A percentile compares a stretch with the other conserved stretches of the same genome.
These are phyloP conservation scores for Stenichneumon culpator DNA, from an alignment of 2,888 invertebrate species.

Conservation along the genomic window DNA sequence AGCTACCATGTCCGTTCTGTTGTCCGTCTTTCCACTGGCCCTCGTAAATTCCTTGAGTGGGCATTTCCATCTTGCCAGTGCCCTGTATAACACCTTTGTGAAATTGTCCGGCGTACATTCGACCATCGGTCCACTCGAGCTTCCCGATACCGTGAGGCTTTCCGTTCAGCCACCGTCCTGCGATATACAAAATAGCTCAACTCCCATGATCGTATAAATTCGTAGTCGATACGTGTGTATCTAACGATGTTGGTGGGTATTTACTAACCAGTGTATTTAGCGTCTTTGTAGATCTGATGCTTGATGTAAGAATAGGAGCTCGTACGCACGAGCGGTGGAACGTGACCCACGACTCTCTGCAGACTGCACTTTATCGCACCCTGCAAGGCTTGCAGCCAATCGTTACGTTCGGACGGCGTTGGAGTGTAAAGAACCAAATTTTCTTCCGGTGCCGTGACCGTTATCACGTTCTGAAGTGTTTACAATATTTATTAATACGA, in stretches of 20 bases:
- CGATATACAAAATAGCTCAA: constrained; percentile 26
- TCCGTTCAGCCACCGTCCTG: constrained; percentile 92
- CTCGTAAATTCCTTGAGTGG: constrained; percentile 90
- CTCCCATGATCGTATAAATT: constrained; percentile 7
- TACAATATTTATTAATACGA: constrained; percentile 46
- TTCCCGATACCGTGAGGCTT: constrained; percentile 94
- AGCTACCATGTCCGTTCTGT: constrained; percentile 92
- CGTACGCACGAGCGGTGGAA: constrained; percentile 90
- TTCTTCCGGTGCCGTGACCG: constrained; percentile 93
- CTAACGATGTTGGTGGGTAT: constrained; percentile 23
- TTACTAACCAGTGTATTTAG: constrained; percentile 89
- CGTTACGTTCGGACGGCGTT: constrained; percentile 90
- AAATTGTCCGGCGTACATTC: constrained; percentile 93
- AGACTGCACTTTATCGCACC: constrained; percentile 90
- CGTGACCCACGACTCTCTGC: constrained; percentile 88
- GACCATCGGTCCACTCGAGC: constrained; percentile 93
- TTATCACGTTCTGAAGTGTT: constrained; percentile 86
- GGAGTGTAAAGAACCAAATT: constrained; percentile 89
- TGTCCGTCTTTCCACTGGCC: constrained; percentile 94
- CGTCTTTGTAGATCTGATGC: constrained; percentile 90
- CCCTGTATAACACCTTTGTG: constrained; percentile 91
- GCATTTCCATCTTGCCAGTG: constrained; percentile 90
- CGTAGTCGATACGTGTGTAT: neutral
- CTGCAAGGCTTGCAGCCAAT: constrained; percentile 93
- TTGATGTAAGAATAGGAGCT: constrained; percentile 92